Evolutionary conservation across 2,113 vertebrate species (phyloP), one percentile per base, ranked within the genome.

Genomic region (Columba livia): DNA sequence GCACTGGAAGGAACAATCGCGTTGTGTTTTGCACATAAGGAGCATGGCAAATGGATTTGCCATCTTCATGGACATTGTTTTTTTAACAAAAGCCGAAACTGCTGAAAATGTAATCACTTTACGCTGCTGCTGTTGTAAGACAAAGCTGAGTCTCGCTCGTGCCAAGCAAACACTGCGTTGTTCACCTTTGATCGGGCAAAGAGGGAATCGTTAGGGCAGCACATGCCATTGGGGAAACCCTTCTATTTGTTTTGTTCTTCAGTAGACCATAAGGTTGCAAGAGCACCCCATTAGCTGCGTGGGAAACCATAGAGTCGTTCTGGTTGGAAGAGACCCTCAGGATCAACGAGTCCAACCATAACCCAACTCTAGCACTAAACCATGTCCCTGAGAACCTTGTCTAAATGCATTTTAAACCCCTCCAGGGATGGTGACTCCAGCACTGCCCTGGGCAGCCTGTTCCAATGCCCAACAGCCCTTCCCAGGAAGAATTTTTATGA

Each of bases 11-110:
- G 85, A 57, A 38, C 36, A 53, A n/a, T 50, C 40, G 1, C 2
- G 0, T 29, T 3, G 15, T 0, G 2, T 14, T 77, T 51, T 23
- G 51, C 29, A 3, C 20, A 5, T 6, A 15, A 64, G 54, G 84
- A 79, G 67, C 88, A 11, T 62, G 60, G 67, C 32, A 2, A 84
- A 91, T 25, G 85, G 78, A 73, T 89, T 78, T 53, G 81, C 20
- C 10, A 0, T 31, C 70, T 78, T 51, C 29, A 1, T 10, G 65
- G 90, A 23, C 29, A 71, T 78, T 31, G 31, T 38, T 23, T 61
- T 53, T 25, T 17, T 7, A 62, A 89, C 60, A 78, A 73, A 16
- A 50, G 78, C 47, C 28, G 61, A 48, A 75, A 20, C 38, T 21
- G 31, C 73, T 32, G 8, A 29, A 89, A 42, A 19, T 25, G 25